These are phyloP conservation scores for Otolemur garnettii DNA, from an alignment of 2,113 vertebrate genomes.

Conservation along the genomic window DNA sequence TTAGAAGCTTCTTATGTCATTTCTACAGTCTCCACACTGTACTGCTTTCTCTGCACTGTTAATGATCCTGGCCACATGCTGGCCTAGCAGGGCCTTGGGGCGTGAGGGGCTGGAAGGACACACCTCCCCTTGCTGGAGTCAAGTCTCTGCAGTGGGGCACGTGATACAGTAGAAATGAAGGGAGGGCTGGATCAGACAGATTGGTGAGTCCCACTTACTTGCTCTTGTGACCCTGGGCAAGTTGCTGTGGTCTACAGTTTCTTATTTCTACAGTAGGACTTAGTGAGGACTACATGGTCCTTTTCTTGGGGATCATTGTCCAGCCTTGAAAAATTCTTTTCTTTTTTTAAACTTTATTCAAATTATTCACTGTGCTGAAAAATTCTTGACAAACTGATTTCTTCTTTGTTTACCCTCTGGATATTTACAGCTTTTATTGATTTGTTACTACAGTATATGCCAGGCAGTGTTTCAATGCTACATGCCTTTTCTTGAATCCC, in stretches of 20 bases:
- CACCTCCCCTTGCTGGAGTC: conserved; percentile 62
- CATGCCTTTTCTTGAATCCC: neutral
- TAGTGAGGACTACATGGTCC: neutral
- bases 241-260: neutral
- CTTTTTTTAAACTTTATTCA: too few species aligned
- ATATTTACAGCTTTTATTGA: neutral
- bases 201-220: neutral
- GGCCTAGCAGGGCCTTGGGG: conserved; percentile 71
- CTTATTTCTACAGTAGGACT: neutral
- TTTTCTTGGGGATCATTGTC: conserved; percentile 36
- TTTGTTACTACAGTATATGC: neutral
- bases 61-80: conserved; percentile 78
- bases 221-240: neutral
- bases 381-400: neutral
- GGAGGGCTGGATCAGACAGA: neutral
- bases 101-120: conserved; percentile 79
- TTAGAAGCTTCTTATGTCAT: neutral
- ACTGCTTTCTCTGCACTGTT: conserved; percentile 66
- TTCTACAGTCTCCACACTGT: neutral
- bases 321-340: neutral
- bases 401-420: neutral
- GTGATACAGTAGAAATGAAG: neutral
- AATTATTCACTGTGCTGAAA: neutral
- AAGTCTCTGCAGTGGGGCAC: neutral
- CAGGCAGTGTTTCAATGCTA: neutral